These are phyloP conservation scores for Magallana nippona DNA, from an alignment of 2,888 invertebrate species.

Conservation along the genomic window DNA sequence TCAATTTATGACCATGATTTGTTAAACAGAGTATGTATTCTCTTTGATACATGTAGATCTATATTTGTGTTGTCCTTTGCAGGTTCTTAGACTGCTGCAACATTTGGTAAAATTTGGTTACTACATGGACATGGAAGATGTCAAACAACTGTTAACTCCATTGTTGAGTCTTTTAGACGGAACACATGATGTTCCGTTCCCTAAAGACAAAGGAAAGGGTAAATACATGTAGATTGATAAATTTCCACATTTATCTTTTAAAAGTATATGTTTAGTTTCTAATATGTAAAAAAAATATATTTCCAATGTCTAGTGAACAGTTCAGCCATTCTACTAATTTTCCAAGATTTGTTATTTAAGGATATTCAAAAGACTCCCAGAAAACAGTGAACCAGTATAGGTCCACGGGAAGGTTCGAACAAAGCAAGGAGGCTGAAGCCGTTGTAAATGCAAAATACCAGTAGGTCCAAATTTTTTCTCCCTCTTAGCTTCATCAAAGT, in stretches of 20 bases:
- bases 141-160: conserved; percentile 76
- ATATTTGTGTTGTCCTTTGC: neutral
- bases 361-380: conserved; percentile 74
- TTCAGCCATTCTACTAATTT: neutral
- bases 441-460: conserved; percentile 79
- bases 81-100: conserved; percentile 78
- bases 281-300: too few relatives aligned
- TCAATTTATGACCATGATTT: too few relatives aligned
- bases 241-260: neutral
- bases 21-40: too few relatives aligned
- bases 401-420: conserved; percentile 72
- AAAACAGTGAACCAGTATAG: conserved; percentile 72
- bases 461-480: conserved; percentile 61
- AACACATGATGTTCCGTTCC: conserved; percentile 78
- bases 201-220: conserved; percentile 74
- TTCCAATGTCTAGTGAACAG: too few relatives aligned
- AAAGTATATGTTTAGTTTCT: too few relatives aligned
- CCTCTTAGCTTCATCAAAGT: neutral
- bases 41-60: too few relatives aligned
- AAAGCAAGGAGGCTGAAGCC: conserved; percentile 73
- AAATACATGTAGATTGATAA: neutral
- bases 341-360: conserved; percentile 50
- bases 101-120: conserved; percentile 79
- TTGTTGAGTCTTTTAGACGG: conserved; percentile 78
- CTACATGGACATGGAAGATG: conserved; percentile 78